These are phyloP conservation scores for Hemibagrus guttatus DNA, from an alignment of 2,797 vertebrate genomes.

Conservation along the genomic window DNA sequence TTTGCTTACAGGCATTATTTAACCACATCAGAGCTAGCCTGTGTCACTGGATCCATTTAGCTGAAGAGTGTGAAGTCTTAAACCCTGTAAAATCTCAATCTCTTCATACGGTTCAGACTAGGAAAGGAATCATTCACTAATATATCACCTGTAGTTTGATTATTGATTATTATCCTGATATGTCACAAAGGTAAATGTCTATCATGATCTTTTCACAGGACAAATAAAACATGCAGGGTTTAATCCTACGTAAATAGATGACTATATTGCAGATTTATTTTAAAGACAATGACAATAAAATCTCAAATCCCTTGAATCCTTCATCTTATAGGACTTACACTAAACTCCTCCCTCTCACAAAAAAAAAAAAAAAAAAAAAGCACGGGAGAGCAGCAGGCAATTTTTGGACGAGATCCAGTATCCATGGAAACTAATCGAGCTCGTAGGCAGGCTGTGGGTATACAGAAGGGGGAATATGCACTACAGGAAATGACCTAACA, in stretches of 20 bases:
- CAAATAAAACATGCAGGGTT: neutral
- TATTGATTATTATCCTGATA: neutral
- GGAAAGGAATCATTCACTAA: neutral
- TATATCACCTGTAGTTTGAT: no score
- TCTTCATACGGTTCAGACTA: neutral
- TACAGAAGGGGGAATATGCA: slow-evolving; percentile 47
- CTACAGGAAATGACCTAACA: slow-evolving; percentile 82
- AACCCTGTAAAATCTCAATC: neutral
- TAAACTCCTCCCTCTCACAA: slow-evolving; percentile 47
- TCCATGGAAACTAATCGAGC: slow-evolving; percentile 75
- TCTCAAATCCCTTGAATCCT: neutral
- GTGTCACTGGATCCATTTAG: neutral
- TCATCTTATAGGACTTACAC: neutral
- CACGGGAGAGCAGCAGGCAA: slow-evolving; percentile 65
- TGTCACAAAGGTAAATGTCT: neutral
- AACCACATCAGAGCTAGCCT: slow-evolving; percentile 15
- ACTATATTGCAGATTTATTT: slow-evolving; percentile 3
- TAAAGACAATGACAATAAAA: neutral
- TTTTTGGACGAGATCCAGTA: slow-evolving; percentile 67
- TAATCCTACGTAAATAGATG: neutral
- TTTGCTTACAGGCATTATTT: slow-evolving; percentile 13
- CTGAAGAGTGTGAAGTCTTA: neutral
- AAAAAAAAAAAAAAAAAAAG: slow-evolving; percentile 13
- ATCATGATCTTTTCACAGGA: neutral
- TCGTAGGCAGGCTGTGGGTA: slow-evolving; percentile 65